Percentiles rank a stretch among this genome's conserved stretches.
Evolutionary conservation across 2,888 invertebrate genomes (phyloP).

Genomic region (Platycheirus rosarum): DNA sequence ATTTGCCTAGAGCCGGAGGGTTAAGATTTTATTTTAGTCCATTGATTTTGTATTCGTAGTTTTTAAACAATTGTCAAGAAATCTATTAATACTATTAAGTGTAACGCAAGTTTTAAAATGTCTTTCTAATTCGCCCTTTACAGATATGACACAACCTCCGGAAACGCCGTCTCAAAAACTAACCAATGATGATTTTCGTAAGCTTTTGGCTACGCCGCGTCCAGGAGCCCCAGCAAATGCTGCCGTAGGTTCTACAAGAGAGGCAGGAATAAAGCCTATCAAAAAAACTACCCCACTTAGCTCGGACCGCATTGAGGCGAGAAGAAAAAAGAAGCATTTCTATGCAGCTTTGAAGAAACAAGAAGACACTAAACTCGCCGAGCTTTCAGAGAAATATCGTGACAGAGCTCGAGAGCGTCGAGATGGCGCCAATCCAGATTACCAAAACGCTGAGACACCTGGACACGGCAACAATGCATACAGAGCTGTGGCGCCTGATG

Average conservation of each 20-base stretch:
- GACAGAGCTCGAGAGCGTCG: constrained; percentile 95
- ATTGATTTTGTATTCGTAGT: too few species aligned
- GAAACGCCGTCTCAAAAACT: constrained; percentile 89
- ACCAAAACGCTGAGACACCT: constrained; percentile 90
- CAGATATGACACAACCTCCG: constrained; percentile 50
- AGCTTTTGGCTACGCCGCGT: constrained; percentile 96
- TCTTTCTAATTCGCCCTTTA: too few species aligned
- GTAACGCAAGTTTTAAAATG: too few species aligned
- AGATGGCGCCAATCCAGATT: constrained; percentile 92
- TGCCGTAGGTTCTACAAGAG: constrained; percentile 49
- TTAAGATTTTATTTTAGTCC: too few species aligned
- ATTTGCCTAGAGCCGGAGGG: too few species aligned
- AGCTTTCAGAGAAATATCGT: constrained; percentile 95
- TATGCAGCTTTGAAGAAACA: constrained; percentile 97
- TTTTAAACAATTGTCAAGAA: too few species aligned
- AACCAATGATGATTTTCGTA: constrained; percentile 98
- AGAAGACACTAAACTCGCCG: constrained; percentile 96
- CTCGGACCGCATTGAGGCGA: constrained; percentile 75
- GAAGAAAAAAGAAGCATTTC: constrained; percentile 95
- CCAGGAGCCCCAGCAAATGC: constrained; percentile 84
- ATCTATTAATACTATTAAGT: too few species aligned
- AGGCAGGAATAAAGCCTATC: constrained; percentile 54
- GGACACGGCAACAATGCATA: constrained; percentile 82
- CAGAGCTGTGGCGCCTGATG: constrained; percentile 97
- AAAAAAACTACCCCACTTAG: constrained; percentile 48